Evolutionary conservation across 2,113 vertebrate genomes (phyloP), one percentile per base, ranked within the genome.

Genomic region (Lycocorax pyrrhopterus): DNA sequence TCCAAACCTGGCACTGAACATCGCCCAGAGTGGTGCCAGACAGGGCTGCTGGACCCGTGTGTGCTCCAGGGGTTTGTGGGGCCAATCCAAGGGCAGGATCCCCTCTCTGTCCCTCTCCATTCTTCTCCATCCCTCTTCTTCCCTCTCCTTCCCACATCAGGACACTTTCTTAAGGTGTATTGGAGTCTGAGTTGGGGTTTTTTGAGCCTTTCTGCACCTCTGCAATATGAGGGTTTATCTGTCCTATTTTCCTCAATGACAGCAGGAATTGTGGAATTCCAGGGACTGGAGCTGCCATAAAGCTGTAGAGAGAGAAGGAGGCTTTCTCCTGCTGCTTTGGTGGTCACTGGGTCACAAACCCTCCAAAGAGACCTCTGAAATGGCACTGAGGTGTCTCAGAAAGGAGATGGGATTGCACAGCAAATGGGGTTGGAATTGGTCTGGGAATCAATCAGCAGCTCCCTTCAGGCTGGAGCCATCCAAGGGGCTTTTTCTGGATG

Each of bases 21-120:
- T 71, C 4, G 0, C 22, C 6, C 49, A 3, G 1, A 29, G 76
- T 0, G 0, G 20, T 35, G 91, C 91, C 91, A 92, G 69, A 1
- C 0, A 2, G 41, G 62, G 79, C 39, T 64, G 33, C 33, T 35
- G 79, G 32, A 22, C 16, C 89, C 2, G 18, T 12, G 52, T 60
- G 67, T 39, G 69, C 73, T 69, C 63, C 39, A 67, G 72, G 69
- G 69, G 30, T 9, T 60, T 43, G 66, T 16, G 16, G 4, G 23
- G 78, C 39, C 69, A 63, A 0, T 23, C 82, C 49, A 3, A 64
- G 71, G 66, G 30, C 11, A 43, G 88, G 82, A 84, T 89, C 71
- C 82, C 71, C 84, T n/a, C 60, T 52, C n/a, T 23, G 4, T 19
- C 35, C 66, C 16, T n/a, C 32, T 68, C 12, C 12, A 3, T 19